Evolutionary conservation across 2,113 vertebrate species (phyloP).

Genomic region (Vidua chalybeata): DNA sequence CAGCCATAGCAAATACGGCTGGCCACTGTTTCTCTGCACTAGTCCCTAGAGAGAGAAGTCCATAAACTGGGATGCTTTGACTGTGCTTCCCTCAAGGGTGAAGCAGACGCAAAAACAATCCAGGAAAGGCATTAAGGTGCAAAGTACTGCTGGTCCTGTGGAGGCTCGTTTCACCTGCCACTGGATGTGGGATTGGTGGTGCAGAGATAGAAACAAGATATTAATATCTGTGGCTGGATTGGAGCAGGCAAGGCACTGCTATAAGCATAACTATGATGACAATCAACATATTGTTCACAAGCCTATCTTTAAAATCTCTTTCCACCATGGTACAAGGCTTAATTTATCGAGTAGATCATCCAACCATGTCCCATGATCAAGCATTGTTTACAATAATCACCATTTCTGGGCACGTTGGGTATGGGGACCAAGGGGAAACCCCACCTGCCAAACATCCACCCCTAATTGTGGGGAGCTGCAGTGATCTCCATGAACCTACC

Average conservation of each 20-base stretch:
- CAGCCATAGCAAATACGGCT: background rate
- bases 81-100: background rate
- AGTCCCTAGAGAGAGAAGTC: background rate
- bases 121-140: background rate
- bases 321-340: background rate
- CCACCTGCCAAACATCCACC: background rate
- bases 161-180: background rate
- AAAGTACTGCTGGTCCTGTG: background rate
- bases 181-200: background rate
- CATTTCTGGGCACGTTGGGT: accelerated
- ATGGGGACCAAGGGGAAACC: background rate
- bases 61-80: background rate
- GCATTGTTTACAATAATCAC: background rate
- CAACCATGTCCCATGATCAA: background rate
- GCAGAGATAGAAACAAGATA: background rate
- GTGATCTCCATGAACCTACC: background rate
- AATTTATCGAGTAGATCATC: background rate
- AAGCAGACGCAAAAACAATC: background rate
- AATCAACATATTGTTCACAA: background rate
- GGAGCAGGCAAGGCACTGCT: background rate
- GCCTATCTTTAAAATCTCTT: background rate
- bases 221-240: background rate
- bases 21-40: background rate
- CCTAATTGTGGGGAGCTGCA: background rate
- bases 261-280: background rate